Percentiles rank a stretch among this genome's conserved stretches.
Conservation (phyloP, 1,140 invertebrate species). For the Drosophila murphyi region DNA sequence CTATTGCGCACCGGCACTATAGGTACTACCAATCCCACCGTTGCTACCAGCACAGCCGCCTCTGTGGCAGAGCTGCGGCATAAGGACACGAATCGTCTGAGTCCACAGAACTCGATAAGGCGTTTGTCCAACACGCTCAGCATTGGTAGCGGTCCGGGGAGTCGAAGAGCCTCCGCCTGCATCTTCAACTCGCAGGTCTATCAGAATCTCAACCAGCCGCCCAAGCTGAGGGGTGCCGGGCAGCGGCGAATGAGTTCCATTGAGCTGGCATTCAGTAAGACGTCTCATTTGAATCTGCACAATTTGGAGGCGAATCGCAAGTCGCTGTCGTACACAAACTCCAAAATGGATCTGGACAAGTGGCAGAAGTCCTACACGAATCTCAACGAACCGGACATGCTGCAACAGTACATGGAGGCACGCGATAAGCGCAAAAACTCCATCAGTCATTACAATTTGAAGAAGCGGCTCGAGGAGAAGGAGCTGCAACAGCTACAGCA, state of each 20-base stretch:
- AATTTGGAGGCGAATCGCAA: conserved; percentile 81
- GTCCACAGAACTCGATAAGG: conserved; percentile 90
- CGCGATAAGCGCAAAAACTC: conserved; percentile 80
- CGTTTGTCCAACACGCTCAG: conserved; percentile 73
- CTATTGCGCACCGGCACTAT: conserved; percentile 30
- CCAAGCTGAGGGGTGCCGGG: conserved; percentile 67
- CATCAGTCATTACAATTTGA: conserved; percentile 73
- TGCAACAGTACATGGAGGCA: conserved; percentile 82
- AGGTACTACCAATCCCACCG: conserved; percentile 3
- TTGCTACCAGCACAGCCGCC: neutral
- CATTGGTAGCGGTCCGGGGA: conserved; percentile 69
- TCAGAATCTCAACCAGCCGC: conserved; percentile 80
- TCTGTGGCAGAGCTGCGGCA: conserved; percentile 86
- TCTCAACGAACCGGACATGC: conserved; percentile 78
- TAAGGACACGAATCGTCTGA: conserved; percentile 88
- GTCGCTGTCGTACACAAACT: conserved; percentile 80
- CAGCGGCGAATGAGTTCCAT: conserved; percentile 83
- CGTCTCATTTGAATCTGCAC: conserved; percentile 79
- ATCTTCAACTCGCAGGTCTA: conserved; percentile 84
- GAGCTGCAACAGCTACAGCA: conserved; percentile 73
- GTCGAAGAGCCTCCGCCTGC: conserved; percentile 77
- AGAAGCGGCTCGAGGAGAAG: conserved; percentile 72
- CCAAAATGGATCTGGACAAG: conserved; percentile 82
- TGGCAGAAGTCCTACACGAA: conserved; percentile 79
- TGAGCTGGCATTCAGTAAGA: conserved; percentile 81